Percentiles rank a stretch among this genome's conserved stretches.
Evolutionary conservation across 1,140 invertebrate genomes (phyloP).

Genomic region (Scylla paramamosain): DNA sequence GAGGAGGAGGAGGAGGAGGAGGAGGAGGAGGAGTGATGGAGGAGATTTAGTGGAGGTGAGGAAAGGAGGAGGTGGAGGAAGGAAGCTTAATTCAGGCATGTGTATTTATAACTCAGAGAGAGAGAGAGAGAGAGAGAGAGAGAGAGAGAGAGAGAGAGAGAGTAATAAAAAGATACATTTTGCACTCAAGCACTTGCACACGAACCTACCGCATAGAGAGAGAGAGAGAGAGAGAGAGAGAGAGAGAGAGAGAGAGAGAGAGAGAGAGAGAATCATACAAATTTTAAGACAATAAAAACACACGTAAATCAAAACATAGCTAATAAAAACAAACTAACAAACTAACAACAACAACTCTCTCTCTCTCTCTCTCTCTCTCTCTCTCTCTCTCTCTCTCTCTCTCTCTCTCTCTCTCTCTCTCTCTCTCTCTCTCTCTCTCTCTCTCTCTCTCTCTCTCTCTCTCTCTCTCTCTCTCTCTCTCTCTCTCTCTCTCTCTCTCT

Average conservation of each 20-base stretch:
- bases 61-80: not conserved
- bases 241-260: not conserved
- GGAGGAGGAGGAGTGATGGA: not conserved
- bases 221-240: slow-evolving; percentile 20
- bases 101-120: not conserved
- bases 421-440: no score
- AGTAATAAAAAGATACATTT: no score
- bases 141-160: not conserved
- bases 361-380: no score
- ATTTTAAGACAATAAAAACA: not conserved
- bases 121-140: slow-evolving; percentile 20
- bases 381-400: no score
- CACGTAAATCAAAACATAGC: not conserved
- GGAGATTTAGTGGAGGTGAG: not conserved
- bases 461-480: no score
- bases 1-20: slow-evolving; percentile 12
- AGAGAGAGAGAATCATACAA: not conserved
- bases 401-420: no score
- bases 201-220: not conserved
- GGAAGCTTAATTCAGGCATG: not conserved
- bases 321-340: no score
- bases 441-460: no score
- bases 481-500: no score
- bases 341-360: no score
- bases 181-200: no score